These are phyloP conservation scores for Strix aluco DNA, from an alignment of 2,113 vertebrate species.

Conservation along the genomic window DNA sequence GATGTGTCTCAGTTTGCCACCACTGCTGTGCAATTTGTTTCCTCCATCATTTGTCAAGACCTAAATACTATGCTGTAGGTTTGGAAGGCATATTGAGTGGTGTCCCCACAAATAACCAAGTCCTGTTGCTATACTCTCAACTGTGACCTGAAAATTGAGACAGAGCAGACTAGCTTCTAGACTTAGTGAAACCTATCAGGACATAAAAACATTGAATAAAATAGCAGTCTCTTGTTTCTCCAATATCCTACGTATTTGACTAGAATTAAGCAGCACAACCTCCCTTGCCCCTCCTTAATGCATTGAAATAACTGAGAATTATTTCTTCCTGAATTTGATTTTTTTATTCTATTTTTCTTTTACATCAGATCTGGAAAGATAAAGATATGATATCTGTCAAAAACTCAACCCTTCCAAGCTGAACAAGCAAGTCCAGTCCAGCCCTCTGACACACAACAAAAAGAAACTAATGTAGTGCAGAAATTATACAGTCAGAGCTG, in stretches of 20 bases:
- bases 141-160: not conserved
- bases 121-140: not conserved
- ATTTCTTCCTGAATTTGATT: not conserved
- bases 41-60: not conserved
- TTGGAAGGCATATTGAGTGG: not conserved
- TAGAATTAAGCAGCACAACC: not conserved
- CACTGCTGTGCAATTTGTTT: not conserved
- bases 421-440: not conserved
- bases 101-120: not conserved
- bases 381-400: not conserved
- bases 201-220: not conserved
- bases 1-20: not conserved
- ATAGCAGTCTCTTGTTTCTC: not conserved
- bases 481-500: not conserved
- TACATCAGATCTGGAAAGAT: not conserved
- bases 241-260: not conserved
- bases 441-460: not conserved
- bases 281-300: not conserved
- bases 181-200: not conserved
- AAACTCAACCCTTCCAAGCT: not conserved
- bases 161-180: not conserved
- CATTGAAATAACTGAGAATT: not conserved
- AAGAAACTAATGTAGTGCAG: not conserved
- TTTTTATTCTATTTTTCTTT: not conserved
- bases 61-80: not conserved